Evolutionary conservation across 1,140 invertebrate genomes (phyloP).

Genomic region (Rhopalosiphum maidis): DNA sequence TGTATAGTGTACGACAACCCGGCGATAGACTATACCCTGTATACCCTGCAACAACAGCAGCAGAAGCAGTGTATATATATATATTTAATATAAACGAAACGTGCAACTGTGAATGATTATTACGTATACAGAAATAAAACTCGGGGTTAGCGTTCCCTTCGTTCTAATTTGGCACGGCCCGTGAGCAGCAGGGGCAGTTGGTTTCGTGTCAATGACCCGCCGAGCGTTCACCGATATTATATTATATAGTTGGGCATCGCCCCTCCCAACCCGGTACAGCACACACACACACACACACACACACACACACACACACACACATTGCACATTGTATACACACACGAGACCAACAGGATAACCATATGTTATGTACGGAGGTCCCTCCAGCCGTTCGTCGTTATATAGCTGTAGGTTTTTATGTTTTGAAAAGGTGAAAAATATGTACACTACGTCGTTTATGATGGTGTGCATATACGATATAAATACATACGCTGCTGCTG

Average conservation of each 20-base stretch:
- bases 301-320: neutral
- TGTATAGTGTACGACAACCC: neutral
- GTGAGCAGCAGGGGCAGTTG: constrained; percentile 54
- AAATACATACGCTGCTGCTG: neutral
- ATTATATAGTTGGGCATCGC: neutral
- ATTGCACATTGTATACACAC: neutral
- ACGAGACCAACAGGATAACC: constrained; percentile 53
- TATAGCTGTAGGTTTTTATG: neutral
- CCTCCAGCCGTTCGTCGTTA: constrained; percentile 15
- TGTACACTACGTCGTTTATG: neutral
- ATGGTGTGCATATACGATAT: neutral
- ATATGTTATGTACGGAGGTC: constrained; percentile 28
- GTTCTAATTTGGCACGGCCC: constrained; percentile 57
- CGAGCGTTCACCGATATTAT: neutral
- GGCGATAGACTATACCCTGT: neutral
- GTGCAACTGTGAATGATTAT: constrained; percentile 46
- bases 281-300: neutral
- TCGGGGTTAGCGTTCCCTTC: constrained; percentile 56
- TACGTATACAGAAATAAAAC: constrained; percentile 53
- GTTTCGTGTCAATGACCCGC: constrained; percentile 55
- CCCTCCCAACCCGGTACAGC: neutral
- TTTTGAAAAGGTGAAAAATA: constrained; percentile 37
- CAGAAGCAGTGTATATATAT: neutral
- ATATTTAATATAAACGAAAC: constrained; percentile 28
- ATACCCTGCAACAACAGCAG: neutral